Evolutionary conservation across 2,113 vertebrate genomes (phyloP), one percentile per base, ranked within the genome.

Genomic region (Phaethornis superciliosus): DNA sequence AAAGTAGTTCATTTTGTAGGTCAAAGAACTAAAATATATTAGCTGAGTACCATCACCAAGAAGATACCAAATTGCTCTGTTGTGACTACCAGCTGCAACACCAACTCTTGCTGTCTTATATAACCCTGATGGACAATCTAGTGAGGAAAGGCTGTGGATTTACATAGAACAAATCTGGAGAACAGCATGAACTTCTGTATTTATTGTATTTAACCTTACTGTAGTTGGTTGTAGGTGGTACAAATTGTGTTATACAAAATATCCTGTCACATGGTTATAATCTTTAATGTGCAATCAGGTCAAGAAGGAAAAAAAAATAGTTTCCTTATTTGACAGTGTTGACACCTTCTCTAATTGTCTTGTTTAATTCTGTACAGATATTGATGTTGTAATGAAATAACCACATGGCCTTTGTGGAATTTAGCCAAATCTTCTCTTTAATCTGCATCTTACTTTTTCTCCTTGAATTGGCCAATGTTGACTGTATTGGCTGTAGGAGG

Each of bases 361-460:
- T 67, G 18, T 77, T 86, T 79, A 52, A 65, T 85, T 62, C 71
- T 88, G 15, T 74, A 51, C 44, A 68, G 90, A 90, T 46, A 77
- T 14, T 81, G 68, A 74, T 82, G 55, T 17, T 67, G 44, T 80
- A 86, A 76, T 71, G 70, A 93, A 94, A 40, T 21, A 90, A 90
- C 32, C 79, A 80, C 51, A 83, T 80, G 82, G 79, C 49, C 18
- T 28, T 52, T 59, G 33, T 78, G 85, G 90, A 85, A 67, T 88
- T 93, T 86, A 88, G 72, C 82, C 80, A 92, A 54, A 74, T 88
- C 63, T 74, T 83, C 88, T 83, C 37, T 91, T 88, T 83, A 92
- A 83, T 92, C 80, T 92, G 59, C 59, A 69, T 59, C 12, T 91
- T 91, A 54, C 71, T 94, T 91, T 80, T 88, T 81, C 22, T 88